Evolutionary conservation across 2,797 vertebrate genomes (phyloP), one percentile per base, ranked within the genome.

Genomic region (Pagetopsis macropterus): DNA sequence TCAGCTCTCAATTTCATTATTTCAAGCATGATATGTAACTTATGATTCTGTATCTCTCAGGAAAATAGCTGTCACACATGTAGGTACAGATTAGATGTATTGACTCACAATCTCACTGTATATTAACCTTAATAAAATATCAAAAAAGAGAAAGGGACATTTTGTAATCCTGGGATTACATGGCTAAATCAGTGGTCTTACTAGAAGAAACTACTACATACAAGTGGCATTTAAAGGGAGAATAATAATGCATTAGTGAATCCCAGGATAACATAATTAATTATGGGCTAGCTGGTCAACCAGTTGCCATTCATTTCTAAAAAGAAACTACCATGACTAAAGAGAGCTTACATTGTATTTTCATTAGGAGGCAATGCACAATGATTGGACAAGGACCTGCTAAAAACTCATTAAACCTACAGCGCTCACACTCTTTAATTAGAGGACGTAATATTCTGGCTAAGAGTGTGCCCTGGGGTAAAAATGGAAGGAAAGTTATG

Each of bases 281-380:
- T 61, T 27, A 70, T 50, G 10, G 4, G 19, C 19, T 67, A 9
- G 40, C 41, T 49, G 67, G 63, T 55, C 72, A 70, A 65, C 37
- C 33, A 41, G 19, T 51, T 66, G 67, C 64, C 70, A 49, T 46
- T 62, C 17, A 76, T 82, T 81, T 72, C 48, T 62, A 55, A 37
- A 84, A 56, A 67, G 50, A 76, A 83, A 83, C 63, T 46, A 52
- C 64, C 55, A 76, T 79, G 49, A 81, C 73, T 68, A 64, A 83
- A 73, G 17, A 83, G 48, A 59, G 44, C 62, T 79, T 62, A 78
- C 44, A 70, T 33, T 73, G 50, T 61, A 61, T 79, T 71, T 57
- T 79, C 81, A 85, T 87, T 78, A 78, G 58, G 27, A 72, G 23
- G 57, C 17, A 33, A 33, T 59, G 40, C 62, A 43, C 40, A 69